These are phyloP conservation scores for Melanotaenia nigrans DNA, from an alignment of 2,797 vertebrate genomes.

Conservation along the genomic window DNA sequence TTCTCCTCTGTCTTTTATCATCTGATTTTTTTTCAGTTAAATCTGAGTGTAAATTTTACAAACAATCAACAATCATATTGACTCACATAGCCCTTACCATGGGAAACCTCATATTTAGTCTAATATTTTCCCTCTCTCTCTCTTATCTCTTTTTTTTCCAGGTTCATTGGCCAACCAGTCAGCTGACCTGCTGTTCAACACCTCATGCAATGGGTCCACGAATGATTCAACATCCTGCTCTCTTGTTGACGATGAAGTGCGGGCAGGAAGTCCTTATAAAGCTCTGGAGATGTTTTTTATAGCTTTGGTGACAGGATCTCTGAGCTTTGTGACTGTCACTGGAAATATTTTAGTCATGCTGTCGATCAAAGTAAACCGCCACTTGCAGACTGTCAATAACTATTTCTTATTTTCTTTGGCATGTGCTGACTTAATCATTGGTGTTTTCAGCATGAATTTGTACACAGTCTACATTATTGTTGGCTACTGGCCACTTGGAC, in stretches of 20 bases:
- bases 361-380: constrained; percentile 98
- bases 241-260: constrained; percentile 50
- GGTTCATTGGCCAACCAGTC: constrained; percentile 76
- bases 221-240: constrained; percentile 76
- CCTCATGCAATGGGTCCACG: constrained; percentile 78
- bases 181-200: constrained; percentile 77
- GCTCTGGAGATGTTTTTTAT: constrained; percentile 97
- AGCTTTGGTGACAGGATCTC: constrained; percentile 92
- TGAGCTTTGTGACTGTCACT: constrained; percentile 96
- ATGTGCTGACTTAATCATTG: constrained; percentile 96
- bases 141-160: constrained; percentile 38
- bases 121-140: background rate
- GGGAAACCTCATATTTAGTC: background rate
- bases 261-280: constrained; percentile 85
- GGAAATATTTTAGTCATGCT: constrained; percentile 99
- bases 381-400: constrained; percentile 98
- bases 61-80: too few species aligned
- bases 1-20: background rate
- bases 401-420: constrained; percentile 98
- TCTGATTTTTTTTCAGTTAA: background rate
- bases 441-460: constrained; percentile 97
- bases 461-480: constrained; percentile 97
- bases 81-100: too few species aligned
- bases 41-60: too few species aligned
- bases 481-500: constrained; percentile 96